Evolutionary conservation across 2,797 vertebrate species (phyloP).

Genomic region (Cephalopachus bancanus): DNA sequence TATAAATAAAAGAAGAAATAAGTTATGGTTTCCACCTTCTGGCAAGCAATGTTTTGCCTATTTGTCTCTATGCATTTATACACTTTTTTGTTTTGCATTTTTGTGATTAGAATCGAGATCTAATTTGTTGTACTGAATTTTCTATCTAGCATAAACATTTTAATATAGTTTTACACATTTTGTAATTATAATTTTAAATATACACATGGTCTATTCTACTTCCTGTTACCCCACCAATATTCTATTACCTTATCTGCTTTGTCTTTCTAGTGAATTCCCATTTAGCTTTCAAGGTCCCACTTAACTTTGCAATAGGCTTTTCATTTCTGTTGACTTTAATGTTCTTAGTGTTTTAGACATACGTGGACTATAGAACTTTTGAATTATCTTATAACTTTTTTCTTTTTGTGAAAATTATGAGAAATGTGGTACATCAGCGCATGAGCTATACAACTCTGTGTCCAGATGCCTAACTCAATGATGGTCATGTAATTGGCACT

Average conservation of each 20-base stretch:
- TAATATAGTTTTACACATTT: neutral
- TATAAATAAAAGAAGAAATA: slow-evolving; percentile 43
- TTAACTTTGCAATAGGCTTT: neutral
- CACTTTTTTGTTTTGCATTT: neutral
- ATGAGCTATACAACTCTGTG: neutral
- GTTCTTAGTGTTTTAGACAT: neutral
- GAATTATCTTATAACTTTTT: neutral
- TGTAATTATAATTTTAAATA: slow-evolving; percentile 2
- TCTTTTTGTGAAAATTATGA: slow-evolving; percentile 8
- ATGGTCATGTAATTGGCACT: neutral
- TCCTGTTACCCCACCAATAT: neutral
- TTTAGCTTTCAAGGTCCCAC: slow-evolving; percentile 20
- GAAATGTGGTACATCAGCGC: neutral
- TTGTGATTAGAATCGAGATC: neutral
- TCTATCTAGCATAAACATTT: slow-evolving; percentile 2
- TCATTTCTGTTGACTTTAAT: slow-evolving; percentile 33
- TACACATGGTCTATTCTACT: neutral
- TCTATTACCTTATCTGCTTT: neutral
- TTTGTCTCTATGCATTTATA: neutral
- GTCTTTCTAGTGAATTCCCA: slow-evolving; percentile 24
- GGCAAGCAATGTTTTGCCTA: neutral
- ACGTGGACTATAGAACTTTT: slow-evolving; percentile 9
- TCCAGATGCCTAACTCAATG: neutral
- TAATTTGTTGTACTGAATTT: slow-evolving; percentile 12
- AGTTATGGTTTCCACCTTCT: neutral